These are phyloP conservation scores for Cryptocephalus primarius DNA, from an alignment of 2,888 invertebrate species.

Conservation along the genomic window DNA sequence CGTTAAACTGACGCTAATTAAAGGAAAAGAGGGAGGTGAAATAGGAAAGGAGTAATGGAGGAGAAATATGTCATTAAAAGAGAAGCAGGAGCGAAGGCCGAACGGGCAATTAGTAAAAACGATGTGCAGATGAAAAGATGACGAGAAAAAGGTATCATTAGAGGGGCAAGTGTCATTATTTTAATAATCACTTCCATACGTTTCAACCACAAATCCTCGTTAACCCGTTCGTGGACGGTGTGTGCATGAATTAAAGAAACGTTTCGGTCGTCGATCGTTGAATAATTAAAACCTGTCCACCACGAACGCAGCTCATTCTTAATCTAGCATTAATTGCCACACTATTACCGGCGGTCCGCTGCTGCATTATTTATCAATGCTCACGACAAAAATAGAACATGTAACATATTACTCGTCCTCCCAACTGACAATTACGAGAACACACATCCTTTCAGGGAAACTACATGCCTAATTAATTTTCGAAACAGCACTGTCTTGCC, in stretches of 20 bases:
- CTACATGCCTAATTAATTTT: too few relatives aligned
- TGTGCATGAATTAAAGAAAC: slow-evolving; percentile 26
- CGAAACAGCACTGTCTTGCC: too few relatives aligned
- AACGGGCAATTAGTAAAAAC: slow-evolving; percentile 24
- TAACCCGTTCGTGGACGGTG: slow-evolving; percentile 18
- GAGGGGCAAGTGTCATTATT: slow-evolving; percentile 27
- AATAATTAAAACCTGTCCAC: slow-evolving; percentile 29
- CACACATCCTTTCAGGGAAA: background rate
- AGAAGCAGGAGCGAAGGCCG: slow-evolving; percentile 19
- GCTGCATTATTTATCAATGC: slow-evolving; percentile 16
- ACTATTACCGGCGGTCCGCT: slow-evolving; percentile 10
- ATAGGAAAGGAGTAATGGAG: slow-evolving; percentile 11
- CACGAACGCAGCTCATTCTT: slow-evolving; percentile 17
- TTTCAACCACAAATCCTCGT: slow-evolving; percentile 5
- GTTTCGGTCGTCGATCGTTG: slow-evolving; percentile 15
- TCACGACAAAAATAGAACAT: background rate
- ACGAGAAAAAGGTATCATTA: slow-evolving; percentile 26
- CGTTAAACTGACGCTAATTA: too few relatives aligned
- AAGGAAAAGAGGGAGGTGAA: slow-evolving; percentile 7
- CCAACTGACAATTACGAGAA: slow-evolving; percentile 1
- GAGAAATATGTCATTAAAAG: slow-evolving; percentile 17
- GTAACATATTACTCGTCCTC: slow-evolving; percentile 1
- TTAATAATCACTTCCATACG: slow-evolving; percentile 27
- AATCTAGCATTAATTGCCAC: slow-evolving; percentile 21
- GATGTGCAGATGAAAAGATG: slow-evolving; percentile 26